phyloP scores from a whole-genome alignment of 2,888 invertebrate species.

The Liposcelis brunnea region DNA sequence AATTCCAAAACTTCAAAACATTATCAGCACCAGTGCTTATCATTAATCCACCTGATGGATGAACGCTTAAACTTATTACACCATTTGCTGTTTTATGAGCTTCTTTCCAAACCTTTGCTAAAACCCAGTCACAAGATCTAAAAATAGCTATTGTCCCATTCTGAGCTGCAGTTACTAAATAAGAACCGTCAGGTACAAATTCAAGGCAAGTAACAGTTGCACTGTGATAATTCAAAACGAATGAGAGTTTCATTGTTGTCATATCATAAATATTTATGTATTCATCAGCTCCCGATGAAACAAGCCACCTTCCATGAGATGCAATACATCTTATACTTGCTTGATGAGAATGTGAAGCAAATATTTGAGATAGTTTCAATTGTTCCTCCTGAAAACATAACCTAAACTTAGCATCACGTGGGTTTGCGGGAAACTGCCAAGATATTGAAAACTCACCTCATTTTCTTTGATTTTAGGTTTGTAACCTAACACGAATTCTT shows the following conservation, averaged over 20 bases:
- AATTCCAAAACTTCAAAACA: slow-evolving; percentile 80
- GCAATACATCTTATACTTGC: slow-evolving; percentile 61
- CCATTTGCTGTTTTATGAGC: slow-evolving; percentile 49
- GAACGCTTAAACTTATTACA: slow-evolving; percentile 59
- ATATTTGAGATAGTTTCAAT: slow-evolving; percentile 51
- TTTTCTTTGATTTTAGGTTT: slow-evolving; percentile 26
- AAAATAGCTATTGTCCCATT: slow-evolving; percentile 73
- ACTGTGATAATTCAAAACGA: slow-evolving; percentile 62
- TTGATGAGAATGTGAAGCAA: slow-evolving; percentile 75
- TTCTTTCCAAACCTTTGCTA: slow-evolving; percentile 63
- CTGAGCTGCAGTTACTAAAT: slow-evolving; percentile 65
- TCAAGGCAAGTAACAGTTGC: slow-evolving; percentile 64
- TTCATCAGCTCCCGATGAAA: slow-evolving; percentile 82
- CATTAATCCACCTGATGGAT: slow-evolving; percentile 78
- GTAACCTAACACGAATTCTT: slow-evolving; percentile 75
- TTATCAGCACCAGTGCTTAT: slow-evolving; percentile 72
- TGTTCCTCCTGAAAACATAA: slow-evolving; percentile 15
- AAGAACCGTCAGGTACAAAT: slow-evolving; percentile 59
- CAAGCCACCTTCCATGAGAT: slow-evolving; percentile 51
- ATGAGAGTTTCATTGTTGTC: slow-evolving; percentile 55
- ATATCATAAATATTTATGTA: slow-evolving; percentile 72
- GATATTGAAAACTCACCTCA: slow-evolving; percentile 17
- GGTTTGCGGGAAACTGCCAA: too few species aligned
- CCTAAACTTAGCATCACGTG: too few species aligned
- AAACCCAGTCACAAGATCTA: slow-evolving; percentile 68